These are phyloP conservation scores for Himantopus leucocephalus DNA, from an alignment of 2,113 vertebrate genomes.

Conservation along the genomic window DNA sequence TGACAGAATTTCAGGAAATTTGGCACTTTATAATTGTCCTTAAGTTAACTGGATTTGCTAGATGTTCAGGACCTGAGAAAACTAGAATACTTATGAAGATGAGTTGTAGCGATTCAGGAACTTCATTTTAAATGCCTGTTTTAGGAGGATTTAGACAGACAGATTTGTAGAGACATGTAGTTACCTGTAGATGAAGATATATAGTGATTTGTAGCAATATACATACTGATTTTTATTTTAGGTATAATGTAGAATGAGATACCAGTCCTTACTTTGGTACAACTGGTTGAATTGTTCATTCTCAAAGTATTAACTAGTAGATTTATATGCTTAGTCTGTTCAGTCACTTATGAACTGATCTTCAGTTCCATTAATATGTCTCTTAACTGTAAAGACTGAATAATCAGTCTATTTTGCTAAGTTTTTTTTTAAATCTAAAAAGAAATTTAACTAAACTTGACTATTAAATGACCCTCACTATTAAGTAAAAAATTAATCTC, in stretches of 20 bases:
- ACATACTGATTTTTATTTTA: not conserved
- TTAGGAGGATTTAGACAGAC: not conserved
- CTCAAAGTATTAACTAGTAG: not conserved
- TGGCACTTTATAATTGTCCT: not conserved
- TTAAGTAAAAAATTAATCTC: not conserved
- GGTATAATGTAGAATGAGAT: not conserved
- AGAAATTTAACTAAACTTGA: not conserved
- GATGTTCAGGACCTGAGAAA: not conserved
- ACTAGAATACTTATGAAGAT: not conserved
- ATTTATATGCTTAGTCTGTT: not conserved
- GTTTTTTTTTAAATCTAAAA: not conserved
- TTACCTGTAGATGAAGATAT: not conserved
- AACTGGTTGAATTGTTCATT: not conserved
- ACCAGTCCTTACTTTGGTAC: not conserved
- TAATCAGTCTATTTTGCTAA: not conserved
- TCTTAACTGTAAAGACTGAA: not conserved
- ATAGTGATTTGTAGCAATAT: not conserved
- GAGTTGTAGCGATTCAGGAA: not conserved
- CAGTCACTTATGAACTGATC: not conserved
- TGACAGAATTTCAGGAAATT: not conserved
- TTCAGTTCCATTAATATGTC: not conserved
- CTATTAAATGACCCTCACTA: not conserved
- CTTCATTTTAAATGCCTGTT: not conserved
- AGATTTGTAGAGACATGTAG: not conserved
- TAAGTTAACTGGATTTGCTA: not conserved